Conservation (phyloP, 2,797 vertebrate genomes). For the Macropodus opercularis region DNA sequence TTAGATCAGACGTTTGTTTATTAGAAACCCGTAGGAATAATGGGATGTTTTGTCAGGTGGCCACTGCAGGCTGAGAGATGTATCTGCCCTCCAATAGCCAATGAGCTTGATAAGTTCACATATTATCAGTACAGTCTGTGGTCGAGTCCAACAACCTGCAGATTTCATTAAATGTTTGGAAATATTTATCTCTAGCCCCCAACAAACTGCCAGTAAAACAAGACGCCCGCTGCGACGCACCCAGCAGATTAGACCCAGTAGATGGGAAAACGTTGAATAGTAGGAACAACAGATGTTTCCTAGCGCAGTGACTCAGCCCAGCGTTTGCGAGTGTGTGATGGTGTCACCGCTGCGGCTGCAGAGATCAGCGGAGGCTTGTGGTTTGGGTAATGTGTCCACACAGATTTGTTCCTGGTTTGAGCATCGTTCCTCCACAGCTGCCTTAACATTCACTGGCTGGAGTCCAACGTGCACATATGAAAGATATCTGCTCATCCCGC, state of each 20-base stretch:
- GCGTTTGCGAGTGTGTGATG: constrained; percentile 3
- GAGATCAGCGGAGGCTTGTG: constrained; percentile 13
- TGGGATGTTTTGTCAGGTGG: too few species aligned
- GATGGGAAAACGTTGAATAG: constrained; percentile 6
- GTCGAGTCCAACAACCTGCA: too few species aligned
- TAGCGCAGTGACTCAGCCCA: constrained; percentile 11
- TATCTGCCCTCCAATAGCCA: too few species aligned
- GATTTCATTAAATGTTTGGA: neutral
- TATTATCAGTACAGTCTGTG: neutral
- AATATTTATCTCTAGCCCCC: too few species aligned
- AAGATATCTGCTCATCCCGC: constrained; percentile 34
- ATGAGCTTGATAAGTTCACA: neutral
- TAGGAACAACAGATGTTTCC: constrained; percentile 28
- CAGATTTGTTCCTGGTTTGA: constrained; percentile 17
- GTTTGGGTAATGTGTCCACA: constrained; percentile 28
- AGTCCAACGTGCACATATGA: constrained; percentile 15
- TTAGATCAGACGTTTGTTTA: too few species aligned
- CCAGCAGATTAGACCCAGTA: neutral
- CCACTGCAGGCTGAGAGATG: too few species aligned
- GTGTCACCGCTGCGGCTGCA: constrained; percentile 9
- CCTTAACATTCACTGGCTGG: constrained; percentile 7
- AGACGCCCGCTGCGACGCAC: neutral
- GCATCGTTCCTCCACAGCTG: neutral
- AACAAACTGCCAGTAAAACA: neutral
- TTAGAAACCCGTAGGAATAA: too few species aligned